Percentiles rank a stretch among this genome's conserved stretches.
phyloP scores from a whole-genome alignment of 2,888 invertebrate genomes.

The Mesorhabditis spiculigera region DNA sequence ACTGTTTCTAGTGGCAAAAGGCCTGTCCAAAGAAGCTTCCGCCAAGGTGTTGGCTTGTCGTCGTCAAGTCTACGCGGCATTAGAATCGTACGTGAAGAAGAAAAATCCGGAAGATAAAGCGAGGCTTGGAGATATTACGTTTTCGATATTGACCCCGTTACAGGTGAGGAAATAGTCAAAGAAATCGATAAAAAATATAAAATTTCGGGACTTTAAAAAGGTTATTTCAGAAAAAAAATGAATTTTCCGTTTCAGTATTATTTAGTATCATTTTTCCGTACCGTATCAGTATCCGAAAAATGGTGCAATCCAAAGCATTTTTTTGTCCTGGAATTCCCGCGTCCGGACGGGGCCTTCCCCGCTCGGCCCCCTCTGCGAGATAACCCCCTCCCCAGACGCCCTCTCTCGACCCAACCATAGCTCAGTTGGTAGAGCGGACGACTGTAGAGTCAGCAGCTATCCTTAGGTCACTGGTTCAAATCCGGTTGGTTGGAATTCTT shows the following conservation, averaged over 20 bases:
- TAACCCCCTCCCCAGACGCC: too few relatives aligned
- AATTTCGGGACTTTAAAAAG: too few relatives aligned
- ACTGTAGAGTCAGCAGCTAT: slow-evolving; percentile 30
- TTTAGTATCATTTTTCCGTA: too few relatives aligned
- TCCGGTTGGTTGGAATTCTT: slow-evolving; percentile 19
- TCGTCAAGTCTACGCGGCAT: slow-evolving; percentile 87
- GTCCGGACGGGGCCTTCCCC: too few relatives aligned
- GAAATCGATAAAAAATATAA: background rate
- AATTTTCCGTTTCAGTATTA: too few relatives aligned
- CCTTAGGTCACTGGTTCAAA: slow-evolving; percentile 45
- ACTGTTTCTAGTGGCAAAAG: slow-evolving; percentile 74
- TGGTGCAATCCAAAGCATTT: too few relatives aligned
- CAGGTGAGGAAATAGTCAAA: slow-evolving; percentile 25
- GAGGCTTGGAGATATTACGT: slow-evolving; percentile 81
- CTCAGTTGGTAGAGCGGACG: slow-evolving; percentile 33
- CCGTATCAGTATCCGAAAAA: too few relatives aligned
- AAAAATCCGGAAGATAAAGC: slow-evolving; percentile 86
- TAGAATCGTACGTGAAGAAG: slow-evolving; percentile 88
- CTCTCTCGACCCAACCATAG: slow-evolving; percentile 13
- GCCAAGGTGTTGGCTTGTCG: slow-evolving; percentile 80
- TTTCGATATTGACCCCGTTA: slow-evolving; percentile 52
- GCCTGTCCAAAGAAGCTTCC: slow-evolving; percentile 72
- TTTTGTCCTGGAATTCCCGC: too few relatives aligned
- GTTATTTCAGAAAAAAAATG: too few relatives aligned
- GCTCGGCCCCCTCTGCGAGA: too few relatives aligned